These are phyloP conservation scores for Drosophila nigricruria DNA, from an alignment of 2,888 invertebrate genomes.

Conservation along the genomic window DNA sequence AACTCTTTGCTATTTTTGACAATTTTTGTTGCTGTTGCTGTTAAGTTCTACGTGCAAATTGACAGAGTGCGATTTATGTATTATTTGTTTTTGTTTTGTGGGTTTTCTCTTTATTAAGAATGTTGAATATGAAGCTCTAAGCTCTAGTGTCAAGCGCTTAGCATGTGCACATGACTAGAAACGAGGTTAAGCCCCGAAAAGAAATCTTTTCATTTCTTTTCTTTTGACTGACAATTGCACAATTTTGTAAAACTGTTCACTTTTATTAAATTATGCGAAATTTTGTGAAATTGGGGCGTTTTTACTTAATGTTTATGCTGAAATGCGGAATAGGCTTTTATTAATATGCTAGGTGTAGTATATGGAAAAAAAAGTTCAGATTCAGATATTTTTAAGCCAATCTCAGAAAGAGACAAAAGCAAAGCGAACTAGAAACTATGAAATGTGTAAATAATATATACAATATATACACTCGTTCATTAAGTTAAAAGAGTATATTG, in stretches of 20 bases:
- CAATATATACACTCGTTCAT: neutral
- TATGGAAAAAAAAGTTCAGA: neutral
- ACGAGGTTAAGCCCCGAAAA: constrained; percentile 59
- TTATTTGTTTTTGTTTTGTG: constrained; percentile 15
- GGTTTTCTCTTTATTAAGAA: constrained; percentile 43
- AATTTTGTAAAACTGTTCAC: constrained; percentile 35
- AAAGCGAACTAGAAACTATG: neutral
- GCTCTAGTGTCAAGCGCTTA: constrained; percentile 27
- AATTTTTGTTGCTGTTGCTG: constrained; percentile 30
- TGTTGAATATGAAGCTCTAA: constrained; percentile 1
- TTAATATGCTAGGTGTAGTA: neutral
- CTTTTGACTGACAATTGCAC: constrained; percentile 58
- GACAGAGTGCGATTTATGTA: constrained; percentile 56
- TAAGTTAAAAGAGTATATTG: neutral
- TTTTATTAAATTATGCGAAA: constrained; percentile 60
- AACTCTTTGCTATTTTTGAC: constrained; percentile 14
- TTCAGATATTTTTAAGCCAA: neutral
- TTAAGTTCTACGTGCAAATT: constrained; percentile 65
- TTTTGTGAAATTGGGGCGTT: constrained; percentile 15
- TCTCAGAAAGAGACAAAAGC: neutral
- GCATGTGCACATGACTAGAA: constrained; percentile 57
- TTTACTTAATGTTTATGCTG: constrained; percentile 15
- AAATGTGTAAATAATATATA: neutral
- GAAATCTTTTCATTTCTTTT: constrained; percentile 9
- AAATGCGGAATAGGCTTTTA: neutral